phyloP scores from a whole-genome alignment of 2,888 invertebrate genomes.

The Synanthedon andrenaeformis region DNA sequence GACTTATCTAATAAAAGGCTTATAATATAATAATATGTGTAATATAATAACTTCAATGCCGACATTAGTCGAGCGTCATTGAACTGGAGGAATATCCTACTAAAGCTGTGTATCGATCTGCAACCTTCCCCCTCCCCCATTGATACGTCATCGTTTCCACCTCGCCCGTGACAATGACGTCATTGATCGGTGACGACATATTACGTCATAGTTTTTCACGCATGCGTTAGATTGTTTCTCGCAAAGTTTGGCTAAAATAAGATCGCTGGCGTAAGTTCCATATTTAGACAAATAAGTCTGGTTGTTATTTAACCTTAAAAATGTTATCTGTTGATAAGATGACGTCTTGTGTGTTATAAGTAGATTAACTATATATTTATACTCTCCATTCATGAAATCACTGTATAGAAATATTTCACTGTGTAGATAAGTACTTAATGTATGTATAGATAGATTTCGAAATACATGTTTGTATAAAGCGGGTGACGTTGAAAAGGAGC shows the following conservation, averaged over 20 bases:
- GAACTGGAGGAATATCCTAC: constrained; percentile 34
- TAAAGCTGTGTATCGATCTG: constrained; percentile 33
- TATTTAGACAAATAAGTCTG: neutral
- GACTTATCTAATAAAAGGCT: constrained; percentile 38
- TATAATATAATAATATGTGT: constrained; percentile 18
- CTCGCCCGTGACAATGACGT: constrained; percentile 14
- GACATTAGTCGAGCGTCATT: constrained; percentile 45
- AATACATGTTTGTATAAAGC: too few species aligned
- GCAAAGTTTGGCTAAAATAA: constrained; percentile 6
- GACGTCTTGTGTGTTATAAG: too few species aligned
- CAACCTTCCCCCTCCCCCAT: constrained; percentile 18
- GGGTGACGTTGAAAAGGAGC: too few species aligned
- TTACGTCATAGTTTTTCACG: constrained; percentile 37
- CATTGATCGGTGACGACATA: constrained; percentile 21
- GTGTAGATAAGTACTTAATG: too few species aligned
- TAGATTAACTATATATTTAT: too few species aligned
- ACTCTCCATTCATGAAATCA: too few species aligned
- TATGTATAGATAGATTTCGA: too few species aligned
- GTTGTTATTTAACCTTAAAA: too few species aligned
- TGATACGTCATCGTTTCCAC: constrained; percentile 47
- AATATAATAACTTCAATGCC: constrained; percentile 16
- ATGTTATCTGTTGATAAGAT: too few species aligned
- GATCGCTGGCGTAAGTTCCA: constrained; percentile 4
- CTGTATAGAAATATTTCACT: too few species aligned
- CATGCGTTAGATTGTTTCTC: constrained; percentile 27